A percentile compares a stretch with the other conserved stretches of the same genome.
Evolutionary conservation across 1,140 invertebrate genomes (phyloP).

Genomic region (Nylanderia fulva): DNA sequence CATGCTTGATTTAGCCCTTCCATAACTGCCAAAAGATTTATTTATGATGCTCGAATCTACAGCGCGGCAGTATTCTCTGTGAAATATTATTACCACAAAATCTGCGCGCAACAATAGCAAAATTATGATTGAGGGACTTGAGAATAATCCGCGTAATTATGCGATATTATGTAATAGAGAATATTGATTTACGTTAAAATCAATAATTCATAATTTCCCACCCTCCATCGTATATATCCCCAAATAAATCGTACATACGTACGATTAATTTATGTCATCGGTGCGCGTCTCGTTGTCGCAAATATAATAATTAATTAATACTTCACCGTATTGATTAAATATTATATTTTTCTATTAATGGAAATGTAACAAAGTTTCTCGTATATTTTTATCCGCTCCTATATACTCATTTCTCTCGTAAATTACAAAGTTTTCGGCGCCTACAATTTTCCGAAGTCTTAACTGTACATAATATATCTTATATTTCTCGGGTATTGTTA

Average conservation of each 20-base stretch:
- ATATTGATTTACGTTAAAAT: background rate
- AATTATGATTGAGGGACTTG: constrained; percentile 9
- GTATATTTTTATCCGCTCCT: background rate
- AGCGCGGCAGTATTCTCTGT: background rate
- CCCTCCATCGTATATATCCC: background rate
- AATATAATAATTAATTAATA: background rate
- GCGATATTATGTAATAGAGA: background rate
- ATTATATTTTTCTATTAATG: background rate
- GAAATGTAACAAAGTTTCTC: constrained; percentile 10
- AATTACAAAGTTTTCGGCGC: background rate
- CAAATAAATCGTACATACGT: background rate
- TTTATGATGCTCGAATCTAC: constrained; percentile 11
- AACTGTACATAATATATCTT: background rate
- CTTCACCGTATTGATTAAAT: background rate
- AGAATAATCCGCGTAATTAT: background rate
- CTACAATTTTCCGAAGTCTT: background rate
- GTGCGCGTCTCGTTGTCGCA: background rate
- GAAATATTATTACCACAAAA: constrained; percentile 2
- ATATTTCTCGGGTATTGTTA: background rate
- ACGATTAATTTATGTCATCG: background rate
- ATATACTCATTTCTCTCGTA: background rate
- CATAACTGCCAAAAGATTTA: constrained; percentile 32
- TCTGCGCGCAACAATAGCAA: background rate
- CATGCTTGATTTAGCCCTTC: constrained; percentile 33
- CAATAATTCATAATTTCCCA: background rate